These are phyloP conservation scores for Diceros bicornis DNA, from an alignment of 2,797 vertebrate genomes.

Conservation along the genomic window DNA sequence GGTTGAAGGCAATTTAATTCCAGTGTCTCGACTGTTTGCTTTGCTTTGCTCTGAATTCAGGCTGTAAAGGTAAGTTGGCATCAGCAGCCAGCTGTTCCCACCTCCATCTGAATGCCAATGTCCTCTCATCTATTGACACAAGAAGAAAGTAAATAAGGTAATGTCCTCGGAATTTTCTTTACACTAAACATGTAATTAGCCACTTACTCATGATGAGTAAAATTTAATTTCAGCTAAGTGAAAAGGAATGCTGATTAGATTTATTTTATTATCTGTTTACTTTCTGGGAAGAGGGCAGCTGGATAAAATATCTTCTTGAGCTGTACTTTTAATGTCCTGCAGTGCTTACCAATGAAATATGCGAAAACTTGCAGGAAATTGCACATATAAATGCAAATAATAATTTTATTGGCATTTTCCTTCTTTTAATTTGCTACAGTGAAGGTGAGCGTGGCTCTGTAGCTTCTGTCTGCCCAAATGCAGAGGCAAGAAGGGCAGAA, in stretches of 20 bases:
- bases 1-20: slow-evolving; percentile 67
- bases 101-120: slow-evolving; percentile 61
- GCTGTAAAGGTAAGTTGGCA: slow-evolving; percentile 62
- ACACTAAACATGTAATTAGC: slow-evolving; percentile 85
- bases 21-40: slow-evolving; percentile 40
- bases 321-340: slow-evolving; percentile 36
- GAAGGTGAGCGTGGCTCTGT: background rate
- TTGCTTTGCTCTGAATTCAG: slow-evolving; percentile 66
- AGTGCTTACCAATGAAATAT: slow-evolving; percentile 51
- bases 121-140: slow-evolving; percentile 74
- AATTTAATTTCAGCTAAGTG: slow-evolving; percentile 85
- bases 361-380: slow-evolving; percentile 1
- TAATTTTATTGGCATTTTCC: background rate
- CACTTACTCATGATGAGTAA: slow-evolving; percentile 82
- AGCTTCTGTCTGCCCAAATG: background rate
- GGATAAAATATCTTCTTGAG: slow-evolving; percentile 59
- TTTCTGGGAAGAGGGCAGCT: slow-evolving; percentile 82
- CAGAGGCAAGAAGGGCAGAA: background rate
- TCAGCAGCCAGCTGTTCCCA: slow-evolving; percentile 54
- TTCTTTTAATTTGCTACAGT: background rate
- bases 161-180: slow-evolving; percentile 82
- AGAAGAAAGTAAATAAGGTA: slow-evolving; percentile 82
- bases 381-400: background rate
- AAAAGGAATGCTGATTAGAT: slow-evolving; percentile 84
- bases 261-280: slow-evolving; percentile 85